Percentiles rank a stretch among this genome's conserved stretches.
Evolutionary conservation across 2,888 invertebrate species (phyloP).

Genomic region (Gonocerus acuteangulatus): DNA sequence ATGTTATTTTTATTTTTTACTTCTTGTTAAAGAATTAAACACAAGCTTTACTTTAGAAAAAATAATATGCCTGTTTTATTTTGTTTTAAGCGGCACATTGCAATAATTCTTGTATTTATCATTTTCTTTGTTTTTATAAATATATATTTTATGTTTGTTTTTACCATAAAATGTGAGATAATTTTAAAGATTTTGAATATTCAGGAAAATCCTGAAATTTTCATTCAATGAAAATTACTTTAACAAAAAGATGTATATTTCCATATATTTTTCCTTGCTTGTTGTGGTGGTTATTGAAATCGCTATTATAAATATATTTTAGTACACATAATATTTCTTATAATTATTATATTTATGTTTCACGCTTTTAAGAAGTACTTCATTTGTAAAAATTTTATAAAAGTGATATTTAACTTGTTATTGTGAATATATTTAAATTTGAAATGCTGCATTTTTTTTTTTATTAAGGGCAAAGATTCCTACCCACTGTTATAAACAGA

Average conservation of each 20-base stretch:
- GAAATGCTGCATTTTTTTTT: background rate
- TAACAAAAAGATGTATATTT: slow-evolving; percentile 17
- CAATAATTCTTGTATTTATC: slow-evolving; percentile 18
- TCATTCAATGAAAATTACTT: slow-evolving; percentile 19
- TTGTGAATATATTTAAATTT: slow-evolving; percentile 26
- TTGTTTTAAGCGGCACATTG: slow-evolving; percentile 7
- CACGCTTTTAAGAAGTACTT: slow-evolving; percentile 20
- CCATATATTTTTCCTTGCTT: slow-evolving; percentile 17
- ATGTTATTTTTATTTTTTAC: slow-evolving; percentile 7
- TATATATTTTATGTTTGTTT: slow-evolving; percentile 26
- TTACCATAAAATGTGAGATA: slow-evolving; percentile 25
- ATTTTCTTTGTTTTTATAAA: slow-evolving; percentile 1
- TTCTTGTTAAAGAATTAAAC: background rate
- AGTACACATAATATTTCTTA: slow-evolving; percentile 16
- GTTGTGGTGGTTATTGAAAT: slow-evolving; percentile 25
- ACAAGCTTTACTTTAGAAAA: slow-evolving; percentile 19
- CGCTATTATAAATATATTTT: slow-evolving; percentile 24
- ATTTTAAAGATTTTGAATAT: slow-evolving; percentile 9
- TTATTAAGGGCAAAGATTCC: no score
- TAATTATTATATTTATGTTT: slow-evolving; percentile 17
- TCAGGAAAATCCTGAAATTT: slow-evolving; percentile 14
- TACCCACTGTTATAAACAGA: no score
- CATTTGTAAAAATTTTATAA: slow-evolving; percentile 23
- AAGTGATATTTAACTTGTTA: slow-evolving; percentile 24
- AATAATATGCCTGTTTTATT: slow-evolving; percentile 2